Base-by-base conservation (phyloP, 2,888 invertebrate genomes). In the Leptopterna dolabrata region DNA sequence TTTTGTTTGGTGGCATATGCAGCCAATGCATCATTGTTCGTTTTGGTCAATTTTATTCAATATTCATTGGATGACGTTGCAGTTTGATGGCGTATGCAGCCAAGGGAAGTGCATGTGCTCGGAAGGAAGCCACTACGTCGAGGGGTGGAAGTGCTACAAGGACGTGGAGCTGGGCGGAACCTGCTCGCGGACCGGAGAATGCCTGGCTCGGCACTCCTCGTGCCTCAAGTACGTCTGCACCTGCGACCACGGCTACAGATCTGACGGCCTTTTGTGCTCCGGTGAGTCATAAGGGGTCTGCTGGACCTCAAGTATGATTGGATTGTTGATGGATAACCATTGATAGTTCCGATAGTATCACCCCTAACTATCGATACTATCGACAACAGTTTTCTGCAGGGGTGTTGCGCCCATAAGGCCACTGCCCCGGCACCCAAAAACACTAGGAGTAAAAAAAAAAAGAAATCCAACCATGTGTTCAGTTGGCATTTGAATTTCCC, bases 41-140 rank as follows among this genome's bases (percentile, higher is more conserved):
- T n/a, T n/a, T n/a, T n/a, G n/a, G n/a, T n/a, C n/a, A n/a, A n/a
- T n/a, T n/a, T n/a, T n/a, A n/a, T n/a, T n/a, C n/a, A n/a, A n/a
- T n/a, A n/a, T n/a, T n/a, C n/a, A n/a, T n/a, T n/a, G n/a, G n/a
- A n/a, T n/a, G n/a, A n/a, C n/a, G n/a, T 70, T 87, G 16, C 55
- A 88, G 89, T 45, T 89, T n/a, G 85, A 87, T 27, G 89, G 80
- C 9, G 76, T 47, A 0, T 89, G 89, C 45, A 30, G 16, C 9
- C n/a, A 87, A 2, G 78, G 82, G 3, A 51, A 47, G n/a, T 89
- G 89, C 63, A 24, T 6, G 16, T 89, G 89, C 24, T 43, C 41
- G 3, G 16, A 36, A 0, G 76, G 81, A 19, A 76, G 41, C 27
- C 88, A 89, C 47, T 89, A 84, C 45, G 87, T 85, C n/a, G 76